phyloP scores from a whole-genome alignment of 2,888 invertebrate species.

The Epinotia nisella region DNA sequence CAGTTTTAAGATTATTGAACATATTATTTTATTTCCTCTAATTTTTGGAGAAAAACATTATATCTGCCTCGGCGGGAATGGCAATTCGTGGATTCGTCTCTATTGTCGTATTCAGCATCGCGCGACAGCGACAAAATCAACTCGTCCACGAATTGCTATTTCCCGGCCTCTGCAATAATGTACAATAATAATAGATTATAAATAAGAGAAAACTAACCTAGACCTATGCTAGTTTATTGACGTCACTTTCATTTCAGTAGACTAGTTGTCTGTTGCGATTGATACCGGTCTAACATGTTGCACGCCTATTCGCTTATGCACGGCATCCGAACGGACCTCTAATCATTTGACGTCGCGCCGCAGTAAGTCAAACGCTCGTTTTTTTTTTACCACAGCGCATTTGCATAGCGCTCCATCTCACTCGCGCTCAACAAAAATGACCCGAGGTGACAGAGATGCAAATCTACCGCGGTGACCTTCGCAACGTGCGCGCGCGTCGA shows the following conservation, averaged over 20 bases:
- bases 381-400: slow-evolving; percentile 71
- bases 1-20: too few species aligned
- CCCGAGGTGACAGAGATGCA: slow-evolving; percentile 56
- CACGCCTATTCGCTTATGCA: slow-evolving; percentile 27
- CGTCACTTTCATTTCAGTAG: slow-evolving; percentile 35
- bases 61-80: too few species aligned
- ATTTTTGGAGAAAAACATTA: too few species aligned
- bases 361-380: slow-evolving; percentile 68
- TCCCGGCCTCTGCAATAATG: too few species aligned
- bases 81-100: too few species aligned
- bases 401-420: slow-evolving; percentile 67
- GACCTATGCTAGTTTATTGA: slow-evolving; percentile 21
- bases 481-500: slow-evolving; percentile 71
- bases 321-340: slow-evolving; percentile 41
- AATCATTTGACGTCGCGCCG: slow-evolving; percentile 63
- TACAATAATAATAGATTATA: too few species aligned
- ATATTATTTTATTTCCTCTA: too few species aligned
- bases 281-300: slow-evolving; percentile 39
- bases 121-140: too few species aligned
- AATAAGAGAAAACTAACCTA: too few species aligned
- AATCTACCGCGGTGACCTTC: slow-evolving; percentile 65
- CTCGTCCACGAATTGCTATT: too few species aligned
- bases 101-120: too few species aligned
- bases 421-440: slow-evolving; percentile 48
- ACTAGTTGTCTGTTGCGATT: slow-evolving; percentile 21